Evolutionary conservation across 1,140 invertebrate genomes (phyloP).

Genomic region (Drosophila sechellia): DNA sequence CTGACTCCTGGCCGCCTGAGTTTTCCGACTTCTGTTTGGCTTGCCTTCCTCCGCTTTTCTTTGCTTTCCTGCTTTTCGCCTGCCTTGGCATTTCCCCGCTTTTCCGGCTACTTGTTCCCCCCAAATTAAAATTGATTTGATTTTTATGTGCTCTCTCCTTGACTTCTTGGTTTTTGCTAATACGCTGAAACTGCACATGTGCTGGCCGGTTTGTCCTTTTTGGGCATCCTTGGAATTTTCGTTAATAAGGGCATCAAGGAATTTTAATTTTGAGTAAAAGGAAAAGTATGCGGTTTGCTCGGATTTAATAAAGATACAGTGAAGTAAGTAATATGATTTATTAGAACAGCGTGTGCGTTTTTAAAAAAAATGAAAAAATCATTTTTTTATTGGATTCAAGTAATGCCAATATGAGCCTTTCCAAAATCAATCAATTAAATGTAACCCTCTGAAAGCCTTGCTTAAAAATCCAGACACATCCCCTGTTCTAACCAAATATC

Average conservation of each 20-base stretch:
- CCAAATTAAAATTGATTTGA: slow-evolving; percentile 83
- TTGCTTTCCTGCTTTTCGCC: slow-evolving; percentile 47
- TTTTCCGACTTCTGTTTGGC: slow-evolving; percentile 20
- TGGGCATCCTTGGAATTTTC: slow-evolving; percentile 52
- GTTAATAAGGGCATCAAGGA: slow-evolving; percentile 58
- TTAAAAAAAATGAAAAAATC: too few species aligned
- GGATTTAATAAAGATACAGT: neutral
- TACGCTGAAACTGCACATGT: slow-evolving; percentile 68
- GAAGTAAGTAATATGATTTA: too few species aligned
- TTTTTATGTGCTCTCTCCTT: slow-evolving; percentile 58
- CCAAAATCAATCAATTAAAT: slow-evolving; percentile 12
- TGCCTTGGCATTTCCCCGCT: slow-evolving; percentile 66
- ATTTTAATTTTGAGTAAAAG: slow-evolving; percentile 56
- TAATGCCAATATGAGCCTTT: neutral
- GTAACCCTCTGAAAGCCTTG: slow-evolving; percentile 18
- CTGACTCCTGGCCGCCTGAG: slow-evolving; percentile 29
- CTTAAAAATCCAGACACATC: slow-evolving; percentile 42
- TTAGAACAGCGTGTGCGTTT: too few species aligned
- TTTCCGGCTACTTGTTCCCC: slow-evolving; percentile 54
- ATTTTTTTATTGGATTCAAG: too few species aligned
- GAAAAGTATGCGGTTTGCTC: neutral
- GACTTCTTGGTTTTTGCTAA: slow-evolving; percentile 37
- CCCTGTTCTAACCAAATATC: slow-evolving; percentile 18
- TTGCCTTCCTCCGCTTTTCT: slow-evolving; percentile 6
- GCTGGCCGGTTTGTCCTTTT: slow-evolving; percentile 30